Evolutionary conservation across 2,113 vertebrate genomes (phyloP).

Genomic region (Callopanchax toddi): DNA sequence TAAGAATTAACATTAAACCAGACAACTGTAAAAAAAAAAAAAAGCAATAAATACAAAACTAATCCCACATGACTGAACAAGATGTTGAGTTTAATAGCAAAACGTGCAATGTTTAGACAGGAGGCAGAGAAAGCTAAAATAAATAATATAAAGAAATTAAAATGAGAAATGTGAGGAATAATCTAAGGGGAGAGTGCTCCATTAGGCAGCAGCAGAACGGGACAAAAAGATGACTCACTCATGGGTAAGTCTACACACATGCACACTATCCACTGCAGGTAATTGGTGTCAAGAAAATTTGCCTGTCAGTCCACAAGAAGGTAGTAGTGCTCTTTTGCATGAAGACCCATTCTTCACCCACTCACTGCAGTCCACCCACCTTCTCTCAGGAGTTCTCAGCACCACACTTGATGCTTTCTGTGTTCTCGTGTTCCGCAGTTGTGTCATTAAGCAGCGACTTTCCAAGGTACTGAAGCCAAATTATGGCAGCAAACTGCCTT

Average conservation of each 20-base stretch:
- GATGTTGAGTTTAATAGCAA: neutral
- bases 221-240: slow-evolving; percentile 25
- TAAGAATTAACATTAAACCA: neutral
- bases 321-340: slow-evolving; percentile 30
- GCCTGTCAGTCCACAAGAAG: slow-evolving; percentile 39
- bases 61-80: neutral
- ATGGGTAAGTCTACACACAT: slow-evolving; percentile 21
- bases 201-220: slow-evolving; percentile 27
- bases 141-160: neutral
- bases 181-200: slow-evolving; percentile 7
- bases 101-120: neutral
- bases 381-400: slow-evolving; percentile 12
- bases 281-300: slow-evolving; percentile 58
- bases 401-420: slow-evolving; percentile 15
- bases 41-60: neutral
- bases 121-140: neutral
- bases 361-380: slow-evolving; percentile 19
- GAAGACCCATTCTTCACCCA: slow-evolving; percentile 5
- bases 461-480: neutral
- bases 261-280: slow-evolving; percentile 35
- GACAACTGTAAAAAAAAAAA: neutral
- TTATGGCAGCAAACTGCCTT: slow-evolving; percentile 8
- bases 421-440: slow-evolving; percentile 6
- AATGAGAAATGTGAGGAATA: neutral
- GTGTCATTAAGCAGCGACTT: slow-evolving; percentile 6